Evolutionary conservation across 2,113 vertebrate genomes (phyloP).

Genomic region (Thalassoma bifasciatum): DNA sequence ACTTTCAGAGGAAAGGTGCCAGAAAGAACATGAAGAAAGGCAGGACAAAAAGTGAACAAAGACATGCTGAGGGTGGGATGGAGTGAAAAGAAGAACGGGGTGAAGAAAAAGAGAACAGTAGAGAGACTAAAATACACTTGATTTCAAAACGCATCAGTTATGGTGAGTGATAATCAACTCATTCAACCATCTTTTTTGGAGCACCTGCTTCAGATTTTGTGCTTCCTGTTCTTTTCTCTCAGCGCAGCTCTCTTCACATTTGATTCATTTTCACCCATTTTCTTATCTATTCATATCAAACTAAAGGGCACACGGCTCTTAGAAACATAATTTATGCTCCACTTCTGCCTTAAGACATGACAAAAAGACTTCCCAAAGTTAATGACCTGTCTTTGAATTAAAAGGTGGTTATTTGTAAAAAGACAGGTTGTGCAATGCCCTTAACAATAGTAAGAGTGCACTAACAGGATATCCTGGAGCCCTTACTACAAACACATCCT

Average conservation of each 20-base stretch:
- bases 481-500: too few species aligned
- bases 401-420: too few species aligned
- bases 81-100: not conserved
- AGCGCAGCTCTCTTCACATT: not conserved
- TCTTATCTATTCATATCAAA: too few species aligned
- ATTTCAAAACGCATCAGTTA: not conserved
- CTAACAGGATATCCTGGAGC: too few species aligned
- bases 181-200: not conserved
- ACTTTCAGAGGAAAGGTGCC: not conserved
- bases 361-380: too few species aligned
- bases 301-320: too few species aligned
- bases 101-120: not conserved
- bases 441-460: too few species aligned
- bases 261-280: not conserved
- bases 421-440: too few species aligned
- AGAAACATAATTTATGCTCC: too few species aligned
- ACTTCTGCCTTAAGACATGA: too few species aligned
- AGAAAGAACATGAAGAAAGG: not conserved
- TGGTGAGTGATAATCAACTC: not conserved
- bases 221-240: not conserved
- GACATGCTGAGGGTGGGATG: not conserved
- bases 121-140: too few species aligned
- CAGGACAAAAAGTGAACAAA: not conserved
- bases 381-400: too few species aligned
- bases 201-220: not conserved